phyloP scores from a whole-genome alignment of 1,140 invertebrate species.

The Telenomus remus region DNA sequence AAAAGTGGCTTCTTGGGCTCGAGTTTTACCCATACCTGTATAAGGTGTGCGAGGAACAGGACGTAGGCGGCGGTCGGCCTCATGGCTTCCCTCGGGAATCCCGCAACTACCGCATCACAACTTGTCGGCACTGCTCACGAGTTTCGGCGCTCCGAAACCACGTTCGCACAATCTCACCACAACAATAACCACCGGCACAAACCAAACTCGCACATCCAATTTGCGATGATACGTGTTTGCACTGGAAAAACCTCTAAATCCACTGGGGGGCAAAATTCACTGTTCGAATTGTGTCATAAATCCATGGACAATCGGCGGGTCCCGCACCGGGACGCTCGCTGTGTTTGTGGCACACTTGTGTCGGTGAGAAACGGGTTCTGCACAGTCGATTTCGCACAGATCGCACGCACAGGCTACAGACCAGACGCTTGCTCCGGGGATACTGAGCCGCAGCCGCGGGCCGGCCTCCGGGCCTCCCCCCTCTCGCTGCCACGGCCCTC shows the following conservation, averaged over 20 bases:
- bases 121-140: slow-evolving; percentile 56
- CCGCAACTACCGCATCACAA: slow-evolving; percentile 76
- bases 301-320: not conserved
- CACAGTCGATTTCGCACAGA: slow-evolving; percentile 17
- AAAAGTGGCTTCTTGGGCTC: slow-evolving; percentile 48
- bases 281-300: not conserved
- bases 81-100: slow-evolving; percentile 75
- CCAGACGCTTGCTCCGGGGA: slow-evolving; percentile 74
- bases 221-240: too few species aligned
- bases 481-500: slow-evolving; percentile 57
- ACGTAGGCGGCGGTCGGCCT: slow-evolving; percentile 75
- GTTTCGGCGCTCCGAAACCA: slow-evolving; percentile 19
- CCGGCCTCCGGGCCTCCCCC: slow-evolving; percentile 75
- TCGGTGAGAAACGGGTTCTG: slow-evolving; percentile 40
- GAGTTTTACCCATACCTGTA: slow-evolving; percentile 60
- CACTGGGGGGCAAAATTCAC: not conserved
- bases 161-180: slow-evolving; percentile 5
- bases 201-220: not conserved
- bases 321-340: slow-evolving; percentile 1
- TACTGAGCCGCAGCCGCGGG: slow-evolving; percentile 74
- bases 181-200: not conserved
- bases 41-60: slow-evolving; percentile 75
- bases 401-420: slow-evolving; percentile 62
- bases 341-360: slow-evolving; percentile 20
- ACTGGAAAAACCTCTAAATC: not conserved